Base-by-base conservation (phyloP, 2,888 invertebrate species). In the Nebria brevicollis region DNA sequence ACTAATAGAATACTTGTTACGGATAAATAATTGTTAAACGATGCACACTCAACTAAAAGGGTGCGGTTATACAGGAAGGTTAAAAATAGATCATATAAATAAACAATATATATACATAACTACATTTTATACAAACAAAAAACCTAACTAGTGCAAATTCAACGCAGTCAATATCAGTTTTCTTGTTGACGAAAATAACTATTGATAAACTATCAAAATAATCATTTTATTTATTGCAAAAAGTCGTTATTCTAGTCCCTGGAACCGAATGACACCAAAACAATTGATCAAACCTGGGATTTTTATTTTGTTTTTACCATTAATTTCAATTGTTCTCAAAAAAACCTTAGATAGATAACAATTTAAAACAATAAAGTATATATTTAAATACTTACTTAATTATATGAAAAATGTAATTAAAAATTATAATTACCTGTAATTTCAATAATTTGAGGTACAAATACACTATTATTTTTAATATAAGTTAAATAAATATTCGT, bases 401-500 rank as follows among this genome's bases (percentile, higher is more conserved):
- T 72, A 8, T 10, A 34, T 5, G 1, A 72, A 34, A 34, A 34
- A 34, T 72, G 15, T 25, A 75, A 75, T 20, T 66, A 34, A 65
- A 75, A 75, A 65, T 66, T 26, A 75, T 20, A 54, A n/a, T 73
- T 73, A 73, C 8, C 73, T 41, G n/a, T 73, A 7, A 68, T 68
- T 25, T 11, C 25, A 68, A 68, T 68, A 73, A 73, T 20, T 34
- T 73, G 54, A 54, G 54, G 34, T 34, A 34, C 34, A 34, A 2
- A 34, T 34, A 54, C 54, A 54, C 54, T 54, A 54, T 54, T 54
- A 54, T 54, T 54, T 54, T 54, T 4, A 34, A 54, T 54, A 54
- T 77, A 77, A 77, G 15, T 77, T 77, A 77, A 77, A 77, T 77
- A 77, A 77, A 77, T 77, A 54, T 77, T 72, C 72, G 65, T 41